Conservation (phyloP, 2,888 invertebrate species). For the Drosophila neonasuta region DNA sequence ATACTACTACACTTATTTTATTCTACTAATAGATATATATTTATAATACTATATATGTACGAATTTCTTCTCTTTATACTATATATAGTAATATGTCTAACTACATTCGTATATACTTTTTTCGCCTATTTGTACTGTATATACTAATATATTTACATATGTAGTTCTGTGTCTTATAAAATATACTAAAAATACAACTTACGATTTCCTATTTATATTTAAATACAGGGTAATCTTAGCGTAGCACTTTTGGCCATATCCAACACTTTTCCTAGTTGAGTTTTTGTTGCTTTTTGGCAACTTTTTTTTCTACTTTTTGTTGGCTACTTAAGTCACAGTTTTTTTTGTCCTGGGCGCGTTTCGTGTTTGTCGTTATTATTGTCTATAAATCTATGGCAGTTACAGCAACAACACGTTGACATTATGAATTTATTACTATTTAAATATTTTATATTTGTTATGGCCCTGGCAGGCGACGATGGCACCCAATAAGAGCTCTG, state of each 20-base stretch:
- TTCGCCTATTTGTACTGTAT: no score
- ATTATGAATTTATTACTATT: conserved; percentile 82
- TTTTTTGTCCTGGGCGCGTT: conserved; percentile 44
- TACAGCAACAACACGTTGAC: conserved; percentile 75
- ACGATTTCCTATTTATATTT: no score
- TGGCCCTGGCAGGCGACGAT: conserved; percentile 75
- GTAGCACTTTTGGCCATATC: no score
- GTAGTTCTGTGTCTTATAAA: no score
- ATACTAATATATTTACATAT: no score
- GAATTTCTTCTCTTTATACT: no score
- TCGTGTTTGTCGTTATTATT: conserved; percentile 76
- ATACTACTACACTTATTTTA: no score
- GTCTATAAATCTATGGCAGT: conserved; percentile 73
- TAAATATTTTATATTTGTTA: conserved; percentile 79
- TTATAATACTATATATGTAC: no score
- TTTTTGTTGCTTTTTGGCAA: conserved; percentile 26
- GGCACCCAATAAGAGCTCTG: conserved; percentile 66
- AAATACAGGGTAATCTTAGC: background rate
- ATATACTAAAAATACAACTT: no score
- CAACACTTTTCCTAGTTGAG: background rate
- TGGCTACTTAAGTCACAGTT: conserved; percentile 63
- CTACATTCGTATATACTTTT: no score
- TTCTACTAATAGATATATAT: no score
- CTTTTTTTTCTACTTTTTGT: conserved; percentile 28
- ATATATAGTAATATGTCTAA: no score